Evolutionary conservation across 2,888 invertebrate genomes (phyloP), one percentile per base, ranked within the genome.

Genomic region (Tetragonula carbonaria): DNA sequence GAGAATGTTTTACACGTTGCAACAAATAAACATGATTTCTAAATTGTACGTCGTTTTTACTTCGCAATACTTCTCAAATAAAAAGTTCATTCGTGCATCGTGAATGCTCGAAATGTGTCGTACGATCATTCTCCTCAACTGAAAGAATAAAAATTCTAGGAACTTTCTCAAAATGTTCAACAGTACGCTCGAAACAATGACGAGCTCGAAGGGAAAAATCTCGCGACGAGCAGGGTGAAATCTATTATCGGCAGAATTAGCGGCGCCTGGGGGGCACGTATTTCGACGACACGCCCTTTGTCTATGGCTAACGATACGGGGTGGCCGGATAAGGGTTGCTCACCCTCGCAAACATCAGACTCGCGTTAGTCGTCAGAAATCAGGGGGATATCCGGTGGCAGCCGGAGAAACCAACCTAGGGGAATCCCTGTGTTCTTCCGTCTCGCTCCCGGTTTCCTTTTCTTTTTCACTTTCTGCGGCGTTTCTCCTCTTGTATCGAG

Each of bases 161-260:
- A 38, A 16, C 21, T 2, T n/a, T 0, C 21, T 28, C n/a, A 14
- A 59, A 59, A 14, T n/a, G 14, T 59, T 23, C 21, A 21, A 23
- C 11, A 21, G 21, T 21, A 4, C 33, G 16, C 3, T 21, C 21
- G 50, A 28, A 18, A 57, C 6, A 23, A 74, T 63, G 50, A 18
- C 38, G 2, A n/a, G 63, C 23, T 66, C 11, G 59, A 50, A 53
- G 72, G 72, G 55, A 78, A 80, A 74, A 84, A 85, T 86, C 85
- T 78, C 74, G 66, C 67, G 84, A 55, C 50, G 73, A 71, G 74
- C 80, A 74, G 80, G 86, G 82, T 84, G 90, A 91, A 92, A 92
- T 91, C 91, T 90, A 93, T 93, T 92, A 93, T 93, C 92, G 92
- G 84, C 82, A 80, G 92, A 92, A 93, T 93, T 93, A 93, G 92